Base-by-base conservation (phyloP, 2,113 vertebrate genomes). In the Hydropotes inermis region DNA sequence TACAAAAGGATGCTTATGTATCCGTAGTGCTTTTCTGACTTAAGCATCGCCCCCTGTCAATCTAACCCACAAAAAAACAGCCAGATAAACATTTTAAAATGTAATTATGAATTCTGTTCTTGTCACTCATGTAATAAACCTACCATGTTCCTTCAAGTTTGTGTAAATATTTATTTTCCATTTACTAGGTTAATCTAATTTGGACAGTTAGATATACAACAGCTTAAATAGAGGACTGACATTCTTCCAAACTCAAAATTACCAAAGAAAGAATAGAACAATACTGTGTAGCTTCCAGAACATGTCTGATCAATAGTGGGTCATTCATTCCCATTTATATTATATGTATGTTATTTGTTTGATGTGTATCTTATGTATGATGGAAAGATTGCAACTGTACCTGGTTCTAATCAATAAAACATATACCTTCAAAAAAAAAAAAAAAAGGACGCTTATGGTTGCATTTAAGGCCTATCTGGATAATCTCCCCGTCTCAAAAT, bases 81-180 rank as follows among this genome's bases (percentile, higher is more conserved):
- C 23, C 50, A 82, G 45, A 25, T 45, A 64, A 74, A 17, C 2
- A 27, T 6, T 89, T 47, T 78, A 76, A 25, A 93, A 81, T 3
- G 3, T 30, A 89, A 83, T 96, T 89, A 60, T 45, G 33, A 93
- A 86, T 93, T 94, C 58, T 61, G 23, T 67, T 87, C 19, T 88
- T 89, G 5, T 79, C 52, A 87, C 0, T 87, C 0, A 0, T 7
- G 30, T 33, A 60, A 43, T 89, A 74, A 61, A 50, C 12, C 15
- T 64, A 64, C 6, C 2, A 17, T 39, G 3, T 39, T 84, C 55
- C 50, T 94, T 81, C 5, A 94, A 36, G 28, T 79, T 79, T 54
- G 21, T 58, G 11, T 67, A 83, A 87, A 85, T 81, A n/a, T n/a
- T 25, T 54, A 33, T 79, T 96, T 87, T 89, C 54, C 19, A 81